Conservation (phyloP, 37 sponge, comb jelly and placozoan genomes). For the Oscarella lobularis region DNA sequence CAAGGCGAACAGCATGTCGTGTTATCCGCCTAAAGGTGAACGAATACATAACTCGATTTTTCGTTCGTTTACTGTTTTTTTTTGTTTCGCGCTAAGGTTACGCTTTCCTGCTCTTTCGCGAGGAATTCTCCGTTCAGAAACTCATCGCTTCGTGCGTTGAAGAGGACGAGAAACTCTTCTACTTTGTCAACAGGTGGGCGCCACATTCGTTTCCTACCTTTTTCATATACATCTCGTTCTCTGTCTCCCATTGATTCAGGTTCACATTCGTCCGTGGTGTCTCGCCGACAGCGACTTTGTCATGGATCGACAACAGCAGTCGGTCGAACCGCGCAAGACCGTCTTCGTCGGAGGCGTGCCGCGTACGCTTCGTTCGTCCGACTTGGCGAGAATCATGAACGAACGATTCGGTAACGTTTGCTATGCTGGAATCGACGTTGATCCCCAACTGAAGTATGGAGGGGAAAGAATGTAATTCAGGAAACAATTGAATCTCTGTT, state of each 20-base stretch:
- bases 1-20: slow-evolving; percentile 88
- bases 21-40: slow-evolving; percentile 99
- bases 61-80: neutral
- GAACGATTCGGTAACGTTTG: slow-evolving; percentile 87
- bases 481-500: no score
- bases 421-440: slow-evolving; percentile 97
- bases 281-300: slow-evolving; percentile 87
- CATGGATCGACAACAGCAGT: slow-evolving; percentile 62
- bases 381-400: slow-evolving; percentile 93
- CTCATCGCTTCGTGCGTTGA: slow-evolving; percentile 69
- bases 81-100: slow-evolving; percentile 73
- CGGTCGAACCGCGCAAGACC: slow-evolving; percentile 92
- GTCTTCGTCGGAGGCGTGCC: slow-evolving; percentile 99
- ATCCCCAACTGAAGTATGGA: slow-evolving; percentile 85
- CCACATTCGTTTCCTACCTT: no score
- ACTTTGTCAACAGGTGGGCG: slow-evolving; percentile 77
- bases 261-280: slow-evolving; percentile 94
- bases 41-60: no score
- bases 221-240: neutral
- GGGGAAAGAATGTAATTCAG: neutral
- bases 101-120: slow-evolving; percentile 89
- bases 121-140: slow-evolving; percentile 79
- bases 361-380: slow-evolving; percentile 75
- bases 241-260: no score
- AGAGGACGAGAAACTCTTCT: slow-evolving; percentile 76